Conservation (phyloP, 2,888 invertebrate species). For the Epinotia demarniana region DNA sequence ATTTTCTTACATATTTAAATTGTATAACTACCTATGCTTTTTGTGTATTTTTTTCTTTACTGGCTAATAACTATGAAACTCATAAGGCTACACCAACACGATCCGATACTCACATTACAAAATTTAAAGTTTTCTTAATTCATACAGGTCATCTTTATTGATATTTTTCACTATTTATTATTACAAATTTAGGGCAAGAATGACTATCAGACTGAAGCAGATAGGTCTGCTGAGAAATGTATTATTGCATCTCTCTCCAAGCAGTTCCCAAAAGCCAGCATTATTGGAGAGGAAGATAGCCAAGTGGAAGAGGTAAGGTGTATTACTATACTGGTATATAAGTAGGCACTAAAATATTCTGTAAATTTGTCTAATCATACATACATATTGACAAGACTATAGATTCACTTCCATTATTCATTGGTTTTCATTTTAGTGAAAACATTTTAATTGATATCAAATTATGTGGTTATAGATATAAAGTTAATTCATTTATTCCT, state of each 20-base stretch:
- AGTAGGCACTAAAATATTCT: neutral
- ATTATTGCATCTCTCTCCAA: constrained; percentile 94
- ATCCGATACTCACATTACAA: neutral
- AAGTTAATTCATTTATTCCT: neutral
- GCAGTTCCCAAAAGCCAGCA: constrained; percentile 92
- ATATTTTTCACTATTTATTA: neutral
- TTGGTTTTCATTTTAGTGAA: too few species aligned
- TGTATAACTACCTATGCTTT: neutral
- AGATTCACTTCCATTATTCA: too few species aligned
- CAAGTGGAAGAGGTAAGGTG: constrained; percentile 84
- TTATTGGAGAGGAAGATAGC: constrained; percentile 96
- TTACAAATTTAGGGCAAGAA: constrained; percentile 88
- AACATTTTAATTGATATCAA: neutral
- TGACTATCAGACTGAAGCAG: constrained; percentile 99
- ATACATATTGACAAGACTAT: too few species aligned
- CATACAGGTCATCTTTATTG: too few species aligned
- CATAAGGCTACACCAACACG: neutral
- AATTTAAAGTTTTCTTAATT: too few species aligned
- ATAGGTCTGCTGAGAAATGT: constrained; percentile 96
- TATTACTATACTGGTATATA: neutral
- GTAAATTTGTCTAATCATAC: too few species aligned
- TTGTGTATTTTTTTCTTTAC: neutral
- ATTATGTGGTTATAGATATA: too few species aligned
- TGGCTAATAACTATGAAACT: neutral
- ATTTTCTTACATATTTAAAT: neutral